Evolutionary conservation across 2,113 vertebrate genomes (phyloP).

Genomic region (Phylloscopus whistleri): DNA sequence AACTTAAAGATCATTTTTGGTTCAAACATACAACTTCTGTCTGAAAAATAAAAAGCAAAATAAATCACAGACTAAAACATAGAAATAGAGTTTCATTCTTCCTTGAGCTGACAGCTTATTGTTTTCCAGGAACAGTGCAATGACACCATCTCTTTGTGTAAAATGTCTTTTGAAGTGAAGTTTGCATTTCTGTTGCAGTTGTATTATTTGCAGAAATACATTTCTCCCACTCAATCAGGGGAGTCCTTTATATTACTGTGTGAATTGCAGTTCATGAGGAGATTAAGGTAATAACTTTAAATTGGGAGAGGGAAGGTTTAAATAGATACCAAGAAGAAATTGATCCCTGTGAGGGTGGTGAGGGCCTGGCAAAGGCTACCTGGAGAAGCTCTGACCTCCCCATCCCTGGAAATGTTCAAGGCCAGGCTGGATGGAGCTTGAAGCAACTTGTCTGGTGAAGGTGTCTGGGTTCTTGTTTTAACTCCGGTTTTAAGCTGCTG

Average conservation of each 20-base stretch:
- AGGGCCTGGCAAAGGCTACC: neutral
- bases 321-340: neutral
- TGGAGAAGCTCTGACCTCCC: neutral
- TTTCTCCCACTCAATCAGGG: neutral
- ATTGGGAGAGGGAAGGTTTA: neutral
- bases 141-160: neutral
- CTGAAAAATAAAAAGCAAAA: neutral
- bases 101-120: neutral
- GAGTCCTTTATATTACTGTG: neutral
- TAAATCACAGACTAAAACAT: neutral
- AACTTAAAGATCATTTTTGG: neutral
- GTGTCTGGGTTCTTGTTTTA: rapidly evolving
- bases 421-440: neutral
- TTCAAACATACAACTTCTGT: neutral
- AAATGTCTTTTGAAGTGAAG: neutral
- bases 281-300: neutral
- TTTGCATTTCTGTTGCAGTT: neutral
- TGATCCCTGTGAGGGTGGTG: neutral
- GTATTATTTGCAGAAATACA: neutral
- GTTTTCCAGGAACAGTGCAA: neutral
- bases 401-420: neutral
- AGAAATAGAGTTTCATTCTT: neutral
- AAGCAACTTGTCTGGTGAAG: neutral
- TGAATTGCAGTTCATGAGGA: neutral
- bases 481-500: neutral